Conservation (phyloP, 2,888 invertebrate genomes). For the Muschampia plurimacula region DNA sequence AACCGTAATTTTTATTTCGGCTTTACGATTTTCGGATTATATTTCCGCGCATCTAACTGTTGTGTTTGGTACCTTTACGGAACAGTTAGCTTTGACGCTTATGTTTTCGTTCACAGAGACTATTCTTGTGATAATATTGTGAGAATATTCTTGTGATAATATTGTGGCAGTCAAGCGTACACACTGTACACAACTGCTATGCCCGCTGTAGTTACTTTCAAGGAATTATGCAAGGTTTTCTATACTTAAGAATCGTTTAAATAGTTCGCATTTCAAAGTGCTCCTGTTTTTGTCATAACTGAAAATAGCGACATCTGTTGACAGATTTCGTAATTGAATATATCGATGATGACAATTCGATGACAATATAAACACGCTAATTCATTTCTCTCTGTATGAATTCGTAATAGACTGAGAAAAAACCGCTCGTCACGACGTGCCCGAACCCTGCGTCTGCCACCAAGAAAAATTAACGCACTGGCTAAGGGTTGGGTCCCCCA, state of each 20-base stretch:
- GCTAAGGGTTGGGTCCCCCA: constrained; percentile 67
- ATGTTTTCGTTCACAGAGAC: constrained; percentile 2
- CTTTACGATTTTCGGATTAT: constrained; percentile 54
- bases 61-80: constrained; percentile 36
- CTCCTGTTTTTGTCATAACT: not conserved
- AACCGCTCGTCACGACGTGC: constrained; percentile 50
- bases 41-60: constrained; percentile 48
- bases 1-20: constrained; percentile 55
- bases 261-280: not conserved
- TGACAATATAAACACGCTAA: constrained; percentile 15
- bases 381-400: constrained; percentile 27
- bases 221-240: not conserved
- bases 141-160: constrained; percentile 20
- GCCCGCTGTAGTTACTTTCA: not conserved
- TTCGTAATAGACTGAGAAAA: constrained; percentile 35
- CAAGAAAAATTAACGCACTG: constrained; percentile 81
- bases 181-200: not conserved
- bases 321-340: not conserved
- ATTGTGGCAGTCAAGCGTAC: constrained; percentile 3
- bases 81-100: constrained; percentile 25
- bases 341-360: constrained; percentile 6
- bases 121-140: constrained; percentile 6
- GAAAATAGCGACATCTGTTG: constrained; percentile 8
- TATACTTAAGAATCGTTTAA: not conserved
- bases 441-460: constrained; percentile 61